phyloP scores from a whole-genome alignment of 2,888 invertebrate species.

The Lepas anatifera region DNA sequence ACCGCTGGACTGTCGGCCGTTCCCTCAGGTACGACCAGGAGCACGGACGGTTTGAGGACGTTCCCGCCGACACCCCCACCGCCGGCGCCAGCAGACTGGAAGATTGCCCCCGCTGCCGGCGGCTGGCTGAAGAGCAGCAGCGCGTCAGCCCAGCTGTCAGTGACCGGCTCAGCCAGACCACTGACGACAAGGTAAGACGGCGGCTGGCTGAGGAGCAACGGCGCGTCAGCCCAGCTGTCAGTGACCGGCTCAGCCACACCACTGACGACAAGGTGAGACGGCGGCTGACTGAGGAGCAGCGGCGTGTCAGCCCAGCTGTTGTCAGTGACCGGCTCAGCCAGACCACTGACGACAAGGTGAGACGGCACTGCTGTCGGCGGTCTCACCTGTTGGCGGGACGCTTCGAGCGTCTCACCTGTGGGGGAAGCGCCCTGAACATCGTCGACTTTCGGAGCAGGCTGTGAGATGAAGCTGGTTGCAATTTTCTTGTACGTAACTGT shows the following conservation, averaged over 20 bases:
- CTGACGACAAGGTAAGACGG: too few relatives aligned
- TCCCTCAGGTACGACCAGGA: constrained; percentile 32
- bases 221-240: neutral
- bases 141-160: neutral
- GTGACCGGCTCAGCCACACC: neutral
- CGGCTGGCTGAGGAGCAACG: neutral
- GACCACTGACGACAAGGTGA: too few relatives aligned
- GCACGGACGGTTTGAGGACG: constrained; percentile 21
- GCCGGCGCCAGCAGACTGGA: neutral
- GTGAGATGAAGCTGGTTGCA: too few relatives aligned
- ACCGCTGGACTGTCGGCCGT: too few relatives aligned
- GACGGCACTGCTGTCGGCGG: too few relatives aligned
- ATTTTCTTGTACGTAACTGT: too few relatives aligned
- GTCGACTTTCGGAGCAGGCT: too few relatives aligned
- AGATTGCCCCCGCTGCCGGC: neutral
- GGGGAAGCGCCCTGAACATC: too few relatives aligned
- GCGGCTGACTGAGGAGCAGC: neutral
- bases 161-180: neutral
- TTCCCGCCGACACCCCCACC: neutral
- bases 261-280: too few relatives aligned
- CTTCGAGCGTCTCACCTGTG: too few relatives aligned
- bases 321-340: neutral
- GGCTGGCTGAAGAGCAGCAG: neutral
- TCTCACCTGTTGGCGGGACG: too few relatives aligned
- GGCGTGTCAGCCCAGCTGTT: neutral